Base-by-base conservation (phyloP, 2,113 vertebrate species). In the Bubo bubo region DNA sequence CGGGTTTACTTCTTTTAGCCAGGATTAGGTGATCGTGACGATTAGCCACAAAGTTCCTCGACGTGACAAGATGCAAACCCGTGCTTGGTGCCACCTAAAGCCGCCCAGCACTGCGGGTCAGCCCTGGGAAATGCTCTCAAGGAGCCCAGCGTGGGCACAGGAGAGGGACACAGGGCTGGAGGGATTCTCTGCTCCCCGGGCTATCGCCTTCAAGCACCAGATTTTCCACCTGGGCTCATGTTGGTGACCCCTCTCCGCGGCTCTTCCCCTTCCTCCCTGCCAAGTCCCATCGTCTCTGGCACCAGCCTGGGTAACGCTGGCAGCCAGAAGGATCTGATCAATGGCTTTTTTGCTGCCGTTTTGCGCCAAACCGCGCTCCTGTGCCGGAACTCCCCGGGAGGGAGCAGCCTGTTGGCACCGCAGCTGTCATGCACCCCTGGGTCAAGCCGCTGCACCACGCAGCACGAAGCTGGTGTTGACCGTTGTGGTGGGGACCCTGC, bases 201-300 rank as follows among this genome's bases (percentile, higher is more conserved):
- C 43, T 45, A 17, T 45, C 10, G 4, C 28, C 30, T 7, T 34
- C 56, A 7, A 10, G 4, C 14, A 5, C 20, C 0, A 0, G 43
- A 18, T 52, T 15, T 30, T 8, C 45, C 22, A 14, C 8, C 18
- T 2, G 14, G 37, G 21, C 37, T 41, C 17, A 5, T 2, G 32
- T 49, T 4, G 18, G 13, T 10, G 50, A 20, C 37, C 62, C 14
- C 5, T 55, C 34, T 1, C 35, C 0, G 4, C 62, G n/a, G 50
- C 59, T 66, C 49, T 3, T 23, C 59, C n/a, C 53, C 3, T 10
- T 14, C 23, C n/a, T 17, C 39, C 58, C 24, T 13, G 30, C 43
- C 30, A 34, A 59, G 22, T 39, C 43, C 43, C 30, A 37, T 8
- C 28, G 4, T 24, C 62, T 35, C 39, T 35, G n/a, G 55, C 43